Conservation (phyloP, 2,113 vertebrate genomes). For the Sakesphorus luctuosus region DNA sequence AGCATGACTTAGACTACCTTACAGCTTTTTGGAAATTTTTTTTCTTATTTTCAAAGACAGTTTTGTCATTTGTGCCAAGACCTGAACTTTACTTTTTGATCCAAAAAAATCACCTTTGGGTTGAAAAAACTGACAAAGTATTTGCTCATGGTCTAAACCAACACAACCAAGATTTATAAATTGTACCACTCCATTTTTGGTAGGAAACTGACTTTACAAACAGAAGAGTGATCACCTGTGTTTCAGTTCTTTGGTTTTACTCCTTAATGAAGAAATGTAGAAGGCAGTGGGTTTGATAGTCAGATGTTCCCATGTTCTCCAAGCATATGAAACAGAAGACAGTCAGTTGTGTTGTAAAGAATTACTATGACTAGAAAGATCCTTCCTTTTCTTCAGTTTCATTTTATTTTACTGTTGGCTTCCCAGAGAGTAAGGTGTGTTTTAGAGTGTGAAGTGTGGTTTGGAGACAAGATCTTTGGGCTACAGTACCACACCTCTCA, state of each 20-base stretch:
- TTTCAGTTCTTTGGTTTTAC: neutral
- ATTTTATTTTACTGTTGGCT: neutral
- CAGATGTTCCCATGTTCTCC: neutral
- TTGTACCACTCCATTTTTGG: neutral
- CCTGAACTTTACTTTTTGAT: neutral
- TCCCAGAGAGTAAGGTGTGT: neutral
- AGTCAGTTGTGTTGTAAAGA: neutral
- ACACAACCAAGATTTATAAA: neutral
- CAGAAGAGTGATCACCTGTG: neutral
- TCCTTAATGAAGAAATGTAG: neutral
- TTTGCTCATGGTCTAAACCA: neutral
- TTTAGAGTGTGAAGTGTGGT: neutral
- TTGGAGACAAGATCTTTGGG: neutral
- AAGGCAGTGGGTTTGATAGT: neutral
- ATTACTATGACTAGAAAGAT: neutral
- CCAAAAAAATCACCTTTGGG: constrained; percentile 6
- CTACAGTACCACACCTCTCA: neutral
- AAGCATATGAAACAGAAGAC: neutral
- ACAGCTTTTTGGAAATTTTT: neutral
- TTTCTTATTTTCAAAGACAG: neutral
- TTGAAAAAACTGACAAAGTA: neutral
- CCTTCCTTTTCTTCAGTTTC: neutral
- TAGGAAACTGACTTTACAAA: neutral
- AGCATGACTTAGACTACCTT: neutral
- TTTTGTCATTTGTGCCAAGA: neutral